Evolutionary conservation across 2,797 vertebrate genomes (phyloP).

Genomic region (Scolopax bukidnonensis): DNA sequence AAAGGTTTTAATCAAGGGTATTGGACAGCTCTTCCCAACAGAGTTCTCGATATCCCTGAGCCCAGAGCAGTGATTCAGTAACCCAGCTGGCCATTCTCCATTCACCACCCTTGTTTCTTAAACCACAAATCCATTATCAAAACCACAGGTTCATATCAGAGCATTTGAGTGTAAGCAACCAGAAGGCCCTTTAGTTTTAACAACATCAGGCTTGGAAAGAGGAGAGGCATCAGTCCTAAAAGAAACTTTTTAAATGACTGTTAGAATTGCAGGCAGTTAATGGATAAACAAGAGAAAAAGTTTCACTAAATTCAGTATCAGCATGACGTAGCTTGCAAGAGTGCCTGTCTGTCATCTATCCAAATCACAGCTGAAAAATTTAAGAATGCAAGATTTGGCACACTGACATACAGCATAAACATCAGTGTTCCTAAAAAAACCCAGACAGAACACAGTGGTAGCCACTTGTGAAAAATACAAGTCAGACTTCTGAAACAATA

Average conservation of each 20-base stretch:
- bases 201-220: not conserved
- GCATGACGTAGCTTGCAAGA: not conserved
- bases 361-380: not conserved
- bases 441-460: not conserved
- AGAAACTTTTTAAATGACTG: not conserved
- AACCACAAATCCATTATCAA: not conserved
- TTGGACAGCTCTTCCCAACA: not conserved
- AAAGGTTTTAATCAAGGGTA: not conserved
- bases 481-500: not conserved
- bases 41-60: not conserved
- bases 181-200: not conserved
- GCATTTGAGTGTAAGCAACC: not conserved
- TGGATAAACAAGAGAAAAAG: not conserved
- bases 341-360: not conserved
- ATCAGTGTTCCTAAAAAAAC: not conserved
- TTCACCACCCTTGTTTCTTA: not conserved
- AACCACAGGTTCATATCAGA: not conserved
- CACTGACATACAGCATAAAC: not conserved
- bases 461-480: not conserved
- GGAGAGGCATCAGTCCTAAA: not conserved
- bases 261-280: not conserved
- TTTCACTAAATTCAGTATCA: not conserved
- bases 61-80: not conserved
- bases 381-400: not conserved
- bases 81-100: not conserved